Conservation (phyloP, 2,113 vertebrate species). For the Bufo gargarizans region DNA sequence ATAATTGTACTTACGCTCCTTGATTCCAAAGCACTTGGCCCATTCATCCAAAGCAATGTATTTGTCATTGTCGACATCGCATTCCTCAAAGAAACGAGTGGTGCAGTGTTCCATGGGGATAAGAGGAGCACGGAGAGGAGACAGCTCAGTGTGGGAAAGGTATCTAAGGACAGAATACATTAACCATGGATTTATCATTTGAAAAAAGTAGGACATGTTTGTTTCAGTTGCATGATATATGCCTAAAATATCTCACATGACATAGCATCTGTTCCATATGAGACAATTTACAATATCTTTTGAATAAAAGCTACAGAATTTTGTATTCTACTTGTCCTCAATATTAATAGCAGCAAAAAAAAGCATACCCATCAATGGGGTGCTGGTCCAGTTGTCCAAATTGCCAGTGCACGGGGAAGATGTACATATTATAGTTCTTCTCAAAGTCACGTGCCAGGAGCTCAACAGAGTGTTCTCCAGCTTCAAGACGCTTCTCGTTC, state of each 20-base stretch:
- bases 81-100: slow-evolving; percentile 94
- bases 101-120: slow-evolving; percentile 99
- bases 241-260: background rate
- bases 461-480: slow-evolving; percentile 90
- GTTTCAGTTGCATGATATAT: background rate
- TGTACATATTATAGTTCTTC: slow-evolving; percentile 99
- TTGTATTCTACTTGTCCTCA: too few relatives aligned
- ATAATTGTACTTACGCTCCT: slow-evolving; percentile 85
- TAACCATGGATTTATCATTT: background rate
- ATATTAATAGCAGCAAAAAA: background rate
- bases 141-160: slow-evolving; percentile 95
- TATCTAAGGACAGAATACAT: slow-evolving; percentile 73
- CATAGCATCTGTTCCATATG: background rate
- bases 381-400: slow-evolving; percentile 97
- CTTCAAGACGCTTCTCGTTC: slow-evolving; percentile 94
- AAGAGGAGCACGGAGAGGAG: slow-evolving; percentile 93
- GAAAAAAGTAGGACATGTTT: background rate
- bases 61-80: slow-evolving; percentile 92
- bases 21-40: slow-evolving; percentile 95
- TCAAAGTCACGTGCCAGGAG: slow-evolving; percentile 94
- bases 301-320: too few relatives aligned
- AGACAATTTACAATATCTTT: background rate
- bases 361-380: slow-evolving; percentile 86
- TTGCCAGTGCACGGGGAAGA: slow-evolving; percentile 99
- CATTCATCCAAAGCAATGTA: slow-evolving; percentile 98